Percentiles rank a stretch among this genome's conserved stretches.
These are phyloP conservation scores for Pardalotus punctatus DNA, from an alignment of 2,113 vertebrate species.

Conservation along the genomic window DNA sequence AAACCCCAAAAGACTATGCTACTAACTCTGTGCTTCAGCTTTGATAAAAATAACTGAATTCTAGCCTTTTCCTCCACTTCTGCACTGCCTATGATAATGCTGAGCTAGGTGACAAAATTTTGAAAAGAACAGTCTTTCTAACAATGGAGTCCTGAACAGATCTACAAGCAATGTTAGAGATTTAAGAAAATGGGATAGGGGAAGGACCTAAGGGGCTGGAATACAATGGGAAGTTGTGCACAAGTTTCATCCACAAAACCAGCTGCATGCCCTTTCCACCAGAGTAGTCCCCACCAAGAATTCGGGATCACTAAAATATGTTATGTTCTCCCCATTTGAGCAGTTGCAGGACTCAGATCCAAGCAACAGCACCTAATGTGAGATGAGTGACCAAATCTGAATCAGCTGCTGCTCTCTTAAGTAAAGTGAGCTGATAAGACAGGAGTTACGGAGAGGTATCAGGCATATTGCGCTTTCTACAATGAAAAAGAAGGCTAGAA, in stretches of 20 bases:
- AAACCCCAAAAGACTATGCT: fast-evolving
- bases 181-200: neutral
- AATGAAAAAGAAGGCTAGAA: neutral
- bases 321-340: neutral
- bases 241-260: neutral
- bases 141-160: neutral
- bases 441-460: neutral
- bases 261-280: neutral
- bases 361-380: neutral
- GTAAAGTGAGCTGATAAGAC: neutral
- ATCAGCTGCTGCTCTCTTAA: neutral
- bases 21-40: neutral
- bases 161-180: neutral
- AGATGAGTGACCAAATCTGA: neutral
- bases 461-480: neutral
- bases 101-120: neutral
- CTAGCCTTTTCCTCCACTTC: neutral
- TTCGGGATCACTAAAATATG: neutral
- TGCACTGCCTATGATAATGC: neutral
- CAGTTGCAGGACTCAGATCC: neutral
- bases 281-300: neutral
- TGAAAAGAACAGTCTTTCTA: neutral
- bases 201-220: neutral
- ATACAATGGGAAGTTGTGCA: neutral
- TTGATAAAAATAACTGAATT: neutral